These are phyloP conservation scores for Turritopsis dohrnii DNA, from an alignment of 30 jellyfish, hydroid and myxozoan genomes.

Conservation along the genomic window DNA sequence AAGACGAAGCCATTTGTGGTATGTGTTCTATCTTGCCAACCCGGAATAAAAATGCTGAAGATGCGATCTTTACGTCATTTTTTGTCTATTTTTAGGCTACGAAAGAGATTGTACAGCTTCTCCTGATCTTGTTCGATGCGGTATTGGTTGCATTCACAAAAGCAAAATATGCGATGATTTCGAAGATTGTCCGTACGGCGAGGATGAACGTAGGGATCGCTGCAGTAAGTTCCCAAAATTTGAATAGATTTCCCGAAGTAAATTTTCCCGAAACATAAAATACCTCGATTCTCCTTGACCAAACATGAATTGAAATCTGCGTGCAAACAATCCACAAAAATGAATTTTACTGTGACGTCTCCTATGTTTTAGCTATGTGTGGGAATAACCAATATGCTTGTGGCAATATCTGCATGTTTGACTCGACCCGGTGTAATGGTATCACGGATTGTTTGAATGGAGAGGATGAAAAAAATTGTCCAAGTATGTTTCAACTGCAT, in stretches of 20 bases:
- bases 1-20: slow-evolving; percentile 20
- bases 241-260: no score
- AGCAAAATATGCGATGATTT: slow-evolving; percentile 53
- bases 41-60: neutral
- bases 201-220: slow-evolving; percentile 56
- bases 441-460: slow-evolving; percentile 71
- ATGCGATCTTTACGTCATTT: neutral
- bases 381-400: slow-evolving; percentile 14
- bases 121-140: slow-evolving; percentile 14
- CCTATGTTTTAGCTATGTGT: slow-evolving; percentile 3
- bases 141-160: slow-evolving; percentile 53
- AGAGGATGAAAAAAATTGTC: slow-evolving; percentile 66
- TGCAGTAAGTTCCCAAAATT: slow-evolving; percentile 31
- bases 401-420: slow-evolving; percentile 42
- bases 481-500: neutral
- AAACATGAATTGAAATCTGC: no score
- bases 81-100: neutral
- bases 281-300: no score
- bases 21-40: neutral
- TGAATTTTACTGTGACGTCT: no score
- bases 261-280: no score
- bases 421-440: slow-evolving; percentile 59
- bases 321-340: no score
- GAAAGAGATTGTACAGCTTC: neutral
- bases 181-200: slow-evolving; percentile 59